Base-by-base conservation (phyloP, 1,140 invertebrate species). In the Sitophilus oryzae region DNA sequence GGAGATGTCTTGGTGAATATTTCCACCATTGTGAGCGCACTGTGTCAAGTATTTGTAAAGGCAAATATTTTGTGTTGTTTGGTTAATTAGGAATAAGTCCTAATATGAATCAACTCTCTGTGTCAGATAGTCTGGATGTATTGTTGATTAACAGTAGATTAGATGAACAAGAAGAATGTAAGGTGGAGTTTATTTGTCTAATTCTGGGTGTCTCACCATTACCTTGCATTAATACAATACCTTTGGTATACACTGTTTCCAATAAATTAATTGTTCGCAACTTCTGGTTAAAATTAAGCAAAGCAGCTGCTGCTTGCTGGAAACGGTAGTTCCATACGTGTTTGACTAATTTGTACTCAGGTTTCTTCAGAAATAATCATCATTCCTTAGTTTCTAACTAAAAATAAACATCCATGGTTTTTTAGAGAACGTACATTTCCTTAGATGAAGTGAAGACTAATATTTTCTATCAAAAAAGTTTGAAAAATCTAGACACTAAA, bases 31-130 rank as follows among this genome's bases (percentile, higher is more conserved):
- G 97, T 80, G 98, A 96, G 63, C 99, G 98, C 3, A 98, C 91
- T 80, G 95, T 93, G 77, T 99, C 97, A 61, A 99, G 76, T 70
- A 99, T 99, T 82, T 99, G 97, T 64, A 99, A 78, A 18, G 96
- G 97, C 80, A 96, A 99, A 76, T 98, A 99, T 79, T 99, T 99
- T 45, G 96, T 99, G 79, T 99, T n/a, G n/a, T n/a, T n/a, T n/a
- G n/a, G 91, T 76, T 97, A 93, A 74, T 98, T 96, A 71, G 82
- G 84, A 62, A 85, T 88, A 78, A 85, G 99, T 76, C 99, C 96
- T 67, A 99, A 77, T 73, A 99, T 99, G 94, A 95, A 77, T 99
- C 96, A 51, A 99, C 97, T 61, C 95, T 76, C 41, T n/a, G n/a
- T n/a, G 94, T 98, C 96, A 96, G 99, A 19, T 96, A 93, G 82